phyloP scores from a whole-genome alignment of 2,888 invertebrate species.

The Cenopis cana region DNA sequence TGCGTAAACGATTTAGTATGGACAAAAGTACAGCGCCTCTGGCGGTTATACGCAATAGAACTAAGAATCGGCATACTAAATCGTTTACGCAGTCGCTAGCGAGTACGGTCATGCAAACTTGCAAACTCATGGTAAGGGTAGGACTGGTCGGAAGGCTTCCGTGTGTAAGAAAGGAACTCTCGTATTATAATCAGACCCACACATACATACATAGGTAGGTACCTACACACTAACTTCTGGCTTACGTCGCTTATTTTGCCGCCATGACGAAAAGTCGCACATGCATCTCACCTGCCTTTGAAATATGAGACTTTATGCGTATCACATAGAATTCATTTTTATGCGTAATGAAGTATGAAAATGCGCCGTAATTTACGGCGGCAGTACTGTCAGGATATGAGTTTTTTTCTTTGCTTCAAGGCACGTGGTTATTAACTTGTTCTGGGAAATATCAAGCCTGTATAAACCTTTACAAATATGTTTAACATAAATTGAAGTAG shows the following conservation, averaged over 20 bases:
- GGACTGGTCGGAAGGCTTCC: not conserved
- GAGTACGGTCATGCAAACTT: too few relatives aligned
- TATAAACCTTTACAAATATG: not conserved
- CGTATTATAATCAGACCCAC: not conserved
- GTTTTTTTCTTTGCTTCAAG: constrained; percentile 13
- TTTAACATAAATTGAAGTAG: not conserved
- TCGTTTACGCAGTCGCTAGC: too few relatives aligned
- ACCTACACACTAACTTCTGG: not conserved
- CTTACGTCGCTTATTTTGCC: not conserved
- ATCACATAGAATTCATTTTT: not conserved
- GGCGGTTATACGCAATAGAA: too few relatives aligned
- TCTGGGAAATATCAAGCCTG: not conserved
- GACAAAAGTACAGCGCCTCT: too few relatives aligned
- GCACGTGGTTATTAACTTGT: constrained; percentile 14
- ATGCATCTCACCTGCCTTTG: not conserved
- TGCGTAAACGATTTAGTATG: too few relatives aligned
- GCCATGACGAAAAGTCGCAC: not conserved
- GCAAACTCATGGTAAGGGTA: too few relatives aligned
- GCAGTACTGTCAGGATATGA: constrained; percentile 6
- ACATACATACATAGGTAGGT: not conserved
- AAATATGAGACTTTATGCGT: not conserved
- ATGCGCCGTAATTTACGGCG: not conserved
- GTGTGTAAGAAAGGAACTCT: not conserved
- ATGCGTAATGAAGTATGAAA: not conserved
- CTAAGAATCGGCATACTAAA: too few relatives aligned